Conservation (phyloP, 1,140 invertebrate species). For the Phenacoccus solenopsis region DNA sequence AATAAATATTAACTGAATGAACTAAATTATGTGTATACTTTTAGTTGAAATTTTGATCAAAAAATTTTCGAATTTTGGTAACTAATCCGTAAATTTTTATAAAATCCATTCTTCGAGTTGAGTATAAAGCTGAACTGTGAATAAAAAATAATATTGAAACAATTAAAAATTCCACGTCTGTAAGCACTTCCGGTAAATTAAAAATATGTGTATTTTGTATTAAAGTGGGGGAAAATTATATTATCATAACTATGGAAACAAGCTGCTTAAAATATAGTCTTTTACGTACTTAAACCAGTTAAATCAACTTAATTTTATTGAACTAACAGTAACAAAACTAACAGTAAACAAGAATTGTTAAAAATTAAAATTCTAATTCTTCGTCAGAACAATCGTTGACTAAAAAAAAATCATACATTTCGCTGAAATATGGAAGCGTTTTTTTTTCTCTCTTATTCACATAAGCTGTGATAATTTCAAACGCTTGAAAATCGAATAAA, state of each 20-base stretch:
- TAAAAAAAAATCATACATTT: too few species aligned
- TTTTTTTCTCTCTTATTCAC: background rate
- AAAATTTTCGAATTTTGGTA: constrained; percentile 9
- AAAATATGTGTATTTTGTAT: constrained; percentile 16
- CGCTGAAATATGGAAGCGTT: background rate
- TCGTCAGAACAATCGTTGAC: too few species aligned
- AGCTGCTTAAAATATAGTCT: constrained; percentile 10
- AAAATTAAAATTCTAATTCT: background rate
- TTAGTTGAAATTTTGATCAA: constrained; percentile 7
- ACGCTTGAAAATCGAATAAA: background rate
- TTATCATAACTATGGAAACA: background rate
- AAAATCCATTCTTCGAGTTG: background rate
- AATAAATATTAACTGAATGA: background rate
- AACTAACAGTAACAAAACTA: constrained; percentile 17
- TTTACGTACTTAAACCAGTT: constrained; percentile 9
- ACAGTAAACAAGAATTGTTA: background rate
- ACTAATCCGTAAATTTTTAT: constrained; percentile 6
- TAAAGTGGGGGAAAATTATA: background rate
- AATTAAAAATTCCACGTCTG: background rate
- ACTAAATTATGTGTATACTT: background rate
- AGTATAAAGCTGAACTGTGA: background rate
- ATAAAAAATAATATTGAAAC: background rate
- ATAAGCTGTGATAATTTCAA: background rate
- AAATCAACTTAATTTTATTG: constrained; percentile 13
- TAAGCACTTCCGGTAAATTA: constrained; percentile 12